Evolutionary conservation across 2,888 invertebrate genomes (phyloP), one percentile per base, ranked within the genome.

Genomic region (Drosophila anomelani): DNA sequence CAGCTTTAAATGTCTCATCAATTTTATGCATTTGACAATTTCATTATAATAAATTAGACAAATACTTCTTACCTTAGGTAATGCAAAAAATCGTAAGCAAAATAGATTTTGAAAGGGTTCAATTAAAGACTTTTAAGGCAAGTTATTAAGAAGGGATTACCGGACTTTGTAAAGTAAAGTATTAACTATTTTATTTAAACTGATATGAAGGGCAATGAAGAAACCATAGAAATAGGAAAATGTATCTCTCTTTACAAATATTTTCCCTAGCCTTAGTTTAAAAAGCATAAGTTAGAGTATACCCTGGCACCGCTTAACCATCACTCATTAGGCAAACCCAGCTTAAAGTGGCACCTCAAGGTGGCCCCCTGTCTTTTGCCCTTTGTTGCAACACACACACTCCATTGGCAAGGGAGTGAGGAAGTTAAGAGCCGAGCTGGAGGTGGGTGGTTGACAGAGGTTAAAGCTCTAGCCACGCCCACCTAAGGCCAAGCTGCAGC

Each of bases 391-490:
- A 68, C 68, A 47, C 71, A 47, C 47, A 46, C 63, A 41, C 26
- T 32, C 36, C 51, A 36, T 23, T 36, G 12, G 36, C 7, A 8
- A 10, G 41, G 43, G 26, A 13, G 26, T 39, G 38, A 32, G 20
- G 60, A 8, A 34, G 29, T n/a, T 56, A 38, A 10, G 23, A 44
- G 57, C 36, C 29, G 15, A 15, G 29, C 41, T 46, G 61, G 32
- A 51, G 38, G 44, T 54, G 54, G 53, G 10, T 41, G 74, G 47
- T 15, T 32, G 74, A 43, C 64, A 55, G 63, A 54, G 64, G 71
- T 75, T 57, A 72, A 75, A 58, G 67, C 57, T 39, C 23, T 13
- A 23, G 69, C 62, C 85, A 85, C 84, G 88, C 88, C 82, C 57
- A 55, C 55, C 76, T 73, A 59, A 76, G 76, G 76, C 70, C 53